phyloP scores from a whole-genome alignment of 2,888 invertebrate species.

The Acanthoscelides obtectus region DNA sequence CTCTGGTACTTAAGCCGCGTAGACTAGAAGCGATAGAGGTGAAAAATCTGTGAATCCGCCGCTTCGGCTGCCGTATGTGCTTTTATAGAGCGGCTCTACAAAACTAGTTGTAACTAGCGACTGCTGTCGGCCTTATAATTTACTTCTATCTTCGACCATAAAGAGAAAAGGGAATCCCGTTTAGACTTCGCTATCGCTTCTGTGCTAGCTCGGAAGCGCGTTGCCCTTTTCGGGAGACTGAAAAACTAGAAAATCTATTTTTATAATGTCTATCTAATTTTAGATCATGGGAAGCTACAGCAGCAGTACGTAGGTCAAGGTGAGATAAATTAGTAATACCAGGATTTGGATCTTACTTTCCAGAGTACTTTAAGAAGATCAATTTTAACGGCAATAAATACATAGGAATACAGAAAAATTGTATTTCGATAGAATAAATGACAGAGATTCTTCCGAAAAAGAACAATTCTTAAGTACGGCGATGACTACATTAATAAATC shows the following conservation, averaged over 20 bases:
- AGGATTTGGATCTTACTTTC: too few species aligned
- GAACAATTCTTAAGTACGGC: too few species aligned
- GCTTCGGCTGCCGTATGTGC: not conserved
- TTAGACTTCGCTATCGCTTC: not conserved
- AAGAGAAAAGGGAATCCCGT: not conserved
- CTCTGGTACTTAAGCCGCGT: not conserved
- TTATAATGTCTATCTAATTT: not conserved
- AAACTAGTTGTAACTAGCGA: not conserved
- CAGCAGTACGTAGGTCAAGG: not conserved
- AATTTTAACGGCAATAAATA: too few species aligned
- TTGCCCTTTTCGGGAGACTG: not conserved
- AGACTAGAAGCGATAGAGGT: not conserved
- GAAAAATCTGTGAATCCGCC: not conserved
- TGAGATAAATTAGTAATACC: too few species aligned
- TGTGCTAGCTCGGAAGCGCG: not conserved
- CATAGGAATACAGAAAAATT: too few species aligned
- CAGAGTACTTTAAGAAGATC: too few species aligned
- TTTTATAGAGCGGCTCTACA: not conserved
- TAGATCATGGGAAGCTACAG: not conserved
- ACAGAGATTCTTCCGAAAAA: too few species aligned
- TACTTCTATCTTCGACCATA: not conserved
- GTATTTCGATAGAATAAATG: too few species aligned
- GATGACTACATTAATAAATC: too few species aligned
- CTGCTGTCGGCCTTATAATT: not conserved
- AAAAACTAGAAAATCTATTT: not conserved